A percentile compares a stretch with the other conserved stretches of the same genome.
These are phyloP conservation scores for Smutsia temminckii DNA, from an alignment of 2,797 vertebrate genomes.

Conservation along the genomic window DNA sequence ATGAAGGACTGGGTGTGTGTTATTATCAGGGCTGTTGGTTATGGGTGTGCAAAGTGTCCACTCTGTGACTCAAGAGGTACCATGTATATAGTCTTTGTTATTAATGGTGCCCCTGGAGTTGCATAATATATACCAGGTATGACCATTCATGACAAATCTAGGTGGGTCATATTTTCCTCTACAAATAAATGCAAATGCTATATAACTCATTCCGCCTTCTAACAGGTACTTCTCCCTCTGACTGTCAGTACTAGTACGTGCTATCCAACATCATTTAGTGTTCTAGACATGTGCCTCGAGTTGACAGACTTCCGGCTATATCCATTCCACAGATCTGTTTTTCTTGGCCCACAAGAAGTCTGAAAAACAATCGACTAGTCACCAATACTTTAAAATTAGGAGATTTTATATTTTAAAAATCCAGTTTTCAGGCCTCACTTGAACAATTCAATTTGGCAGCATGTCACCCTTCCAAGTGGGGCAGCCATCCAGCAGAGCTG, in stretches of 20 bases:
- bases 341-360: background rate
- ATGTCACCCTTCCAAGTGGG: background rate
- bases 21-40: background rate
- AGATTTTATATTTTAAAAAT: background rate
- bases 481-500: fast-evolving
- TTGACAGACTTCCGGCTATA: background rate
- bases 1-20: background rate
- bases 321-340: background rate
- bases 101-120: background rate
- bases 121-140: background rate
- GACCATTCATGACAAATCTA: background rate
- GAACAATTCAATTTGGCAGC: background rate
- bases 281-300: background rate
- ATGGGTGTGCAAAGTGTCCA: background rate
- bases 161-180: background rate
- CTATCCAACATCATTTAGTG: background rate
- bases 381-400: background rate
- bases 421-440: background rate
- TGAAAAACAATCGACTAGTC: background rate
- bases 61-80: background rate
- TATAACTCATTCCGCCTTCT: background rate
- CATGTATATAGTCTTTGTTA: background rate
- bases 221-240: background rate
- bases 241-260: background rate
- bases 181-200: background rate